Evolutionary conservation across 2,797 vertebrate species (phyloP), one percentile per base, ranked within the genome.

Genomic region (Centroberyx gerrardi): DNA sequence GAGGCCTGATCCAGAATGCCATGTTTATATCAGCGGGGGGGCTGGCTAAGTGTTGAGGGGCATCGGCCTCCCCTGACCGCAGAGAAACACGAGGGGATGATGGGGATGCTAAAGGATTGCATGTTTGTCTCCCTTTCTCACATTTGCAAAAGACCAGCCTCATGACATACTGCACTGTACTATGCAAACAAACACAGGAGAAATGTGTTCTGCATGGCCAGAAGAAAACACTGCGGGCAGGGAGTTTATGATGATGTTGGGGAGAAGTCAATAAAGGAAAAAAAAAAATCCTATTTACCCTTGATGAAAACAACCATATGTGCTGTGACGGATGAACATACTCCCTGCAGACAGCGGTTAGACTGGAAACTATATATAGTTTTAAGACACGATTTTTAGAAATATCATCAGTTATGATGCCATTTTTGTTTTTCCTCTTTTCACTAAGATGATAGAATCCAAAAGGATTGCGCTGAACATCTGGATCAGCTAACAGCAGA

Each of bases 401-500:
- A 59, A 42, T 17, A 13, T 53, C 52, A 69, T 80, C 59, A 31
- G 61, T 79, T 55, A 62, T 1, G 18, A 27, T 18, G 59, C 18
- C 60, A 76, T 54, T 78, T 84, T 78, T 77, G 44, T 86, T 86
- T 83, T 79, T 54, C 14, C 18, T 78, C 8, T 46, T 76, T 72
- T 78, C 27, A 44, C 29, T 62, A 28, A 76, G 56, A 82, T 74
- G 44, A 88, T 76, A 74, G 66, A 79, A 64, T 71, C 38, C 18
- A 55, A 68, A 75, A 73, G 1, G 55, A 68, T 80, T 77, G 72
- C 31, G 9, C 53, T 48, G 22, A 82, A 83, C 88, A 88, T 92
- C 85, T 93, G 89, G 90, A 89, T 81, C 74, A 58, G 61, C 66
- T 80, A 86, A 85, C 60, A 46, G 74, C 78, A 82, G 68, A 70